phyloP scores from a whole-genome alignment of 2,113 vertebrate genomes.

The Tor tambroides region DNA sequence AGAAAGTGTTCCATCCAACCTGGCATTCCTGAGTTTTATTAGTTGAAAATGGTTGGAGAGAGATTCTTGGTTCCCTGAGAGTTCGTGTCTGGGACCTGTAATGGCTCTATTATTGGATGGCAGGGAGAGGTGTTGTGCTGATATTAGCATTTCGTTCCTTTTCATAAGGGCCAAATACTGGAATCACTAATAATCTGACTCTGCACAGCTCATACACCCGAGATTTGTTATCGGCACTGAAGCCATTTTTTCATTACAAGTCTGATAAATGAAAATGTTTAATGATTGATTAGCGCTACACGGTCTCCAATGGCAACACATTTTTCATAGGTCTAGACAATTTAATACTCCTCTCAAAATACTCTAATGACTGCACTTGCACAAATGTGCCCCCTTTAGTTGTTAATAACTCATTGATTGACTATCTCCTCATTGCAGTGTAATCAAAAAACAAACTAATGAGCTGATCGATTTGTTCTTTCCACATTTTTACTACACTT shows the following conservation, averaged over 20 bases:
- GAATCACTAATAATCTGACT: slow-evolving; percentile 76
- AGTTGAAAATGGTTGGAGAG: not conserved
- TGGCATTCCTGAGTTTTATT: not conserved
- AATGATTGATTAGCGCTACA: slow-evolving; percentile 72
- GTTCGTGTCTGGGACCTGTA: slow-evolving; percentile 48
- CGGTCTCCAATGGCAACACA: slow-evolving; percentile 55
- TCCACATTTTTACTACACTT: not conserved
- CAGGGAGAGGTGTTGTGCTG: slow-evolving; percentile 75
- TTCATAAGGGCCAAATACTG: slow-evolving; percentile 68
- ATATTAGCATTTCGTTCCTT: slow-evolving; percentile 76
- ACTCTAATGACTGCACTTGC: not conserved
- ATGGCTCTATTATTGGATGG: slow-evolving; percentile 76
- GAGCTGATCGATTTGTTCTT: slow-evolving; percentile 39
- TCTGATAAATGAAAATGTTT: slow-evolving; percentile 71
- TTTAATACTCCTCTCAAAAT: slow-evolving; percentile 16
- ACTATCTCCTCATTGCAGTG: slow-evolving; percentile 23
- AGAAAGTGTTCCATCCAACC: not conserved
- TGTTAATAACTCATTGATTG: slow-evolving; percentile 31
- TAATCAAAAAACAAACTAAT: slow-evolving; percentile 25
- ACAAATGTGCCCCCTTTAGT: slow-evolving; percentile 13
- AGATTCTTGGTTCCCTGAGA: slow-evolving; percentile 29
- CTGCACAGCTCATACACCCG: slow-evolving; percentile 62
- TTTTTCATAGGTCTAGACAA: slow-evolving; percentile 56
- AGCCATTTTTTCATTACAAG: slow-evolving; percentile 73
- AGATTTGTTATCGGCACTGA: slow-evolving; percentile 72